Evolutionary conservation across 2,797 vertebrate species (phyloP), one percentile per base, ranked within the genome.

Genomic region (Acanthurus tractus): DNA sequence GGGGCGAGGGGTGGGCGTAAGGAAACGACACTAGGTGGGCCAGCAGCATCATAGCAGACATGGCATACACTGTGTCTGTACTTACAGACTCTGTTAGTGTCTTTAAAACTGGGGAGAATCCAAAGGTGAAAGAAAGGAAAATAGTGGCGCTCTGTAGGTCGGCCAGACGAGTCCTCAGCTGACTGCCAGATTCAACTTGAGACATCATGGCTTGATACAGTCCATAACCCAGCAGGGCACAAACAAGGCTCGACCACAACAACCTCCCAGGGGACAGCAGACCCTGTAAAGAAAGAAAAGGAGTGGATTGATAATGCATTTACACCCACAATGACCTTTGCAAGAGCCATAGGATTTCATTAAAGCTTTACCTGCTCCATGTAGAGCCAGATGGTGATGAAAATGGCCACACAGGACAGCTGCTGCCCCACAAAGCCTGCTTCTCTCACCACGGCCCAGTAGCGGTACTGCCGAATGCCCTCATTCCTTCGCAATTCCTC

Each of bases 61-160:
- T 99, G 91, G 98, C 98, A 0, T 99, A 98, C 81, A 99, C 97
- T 0, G 98, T 99, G 92, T 99, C 98, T 0, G 98, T 99, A 86
- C 98, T 99, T 86, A 99, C 96, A 0, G 98, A 97, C 86, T 99
- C 98, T 0, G 98, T 99, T 68, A 99, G 90, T 0, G 98, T 99
- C 91, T 99, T 99, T 29, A 99, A 91, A 62, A 99, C 94, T 0
- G 98, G 98, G 0, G 98, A 99, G 86, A 99, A 99, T 8, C 98
- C 98, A 0, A 99, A 99, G 0, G 97, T 99, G 89, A 99, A 99
- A 7, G 97, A 96, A 1, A 96, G 73, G 61, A 99, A 99, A 72
- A 99, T 96, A 15, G 97, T 74, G 0, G 96, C 95, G 29, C 97
- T 99, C 94, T 99, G 98, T 59, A 99, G 90, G 89, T 99, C 97